Conservation (phyloP, 2,113 vertebrate genomes). For the Pleuronectes platessa region DNA sequence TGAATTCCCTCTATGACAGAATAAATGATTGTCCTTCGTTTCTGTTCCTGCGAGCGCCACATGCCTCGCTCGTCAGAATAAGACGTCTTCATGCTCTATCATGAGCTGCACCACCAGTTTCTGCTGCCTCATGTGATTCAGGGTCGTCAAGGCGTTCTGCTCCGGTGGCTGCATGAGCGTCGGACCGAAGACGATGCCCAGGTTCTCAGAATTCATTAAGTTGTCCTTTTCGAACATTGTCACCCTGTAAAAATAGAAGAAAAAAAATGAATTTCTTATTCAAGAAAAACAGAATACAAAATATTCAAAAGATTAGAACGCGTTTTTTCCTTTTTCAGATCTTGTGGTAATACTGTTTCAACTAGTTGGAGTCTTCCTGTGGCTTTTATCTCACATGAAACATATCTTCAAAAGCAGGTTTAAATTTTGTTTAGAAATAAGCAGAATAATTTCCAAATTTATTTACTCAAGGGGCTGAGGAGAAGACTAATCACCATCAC, state of each 20-base stretch:
- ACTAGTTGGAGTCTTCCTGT: no score
- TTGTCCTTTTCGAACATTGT: conserved; percentile 96
- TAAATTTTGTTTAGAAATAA: not conserved
- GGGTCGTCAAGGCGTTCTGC: conserved; percentile 91
- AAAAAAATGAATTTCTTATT: not conserved
- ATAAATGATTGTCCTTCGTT: conserved; percentile 71
- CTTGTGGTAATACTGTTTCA: not conserved
- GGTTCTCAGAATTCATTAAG: conserved; percentile 96
- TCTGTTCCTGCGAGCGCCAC: conserved; percentile 5
- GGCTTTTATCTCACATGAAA: not conserved
- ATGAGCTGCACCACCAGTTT: conserved; percentile 95
- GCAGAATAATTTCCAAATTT: not conserved
- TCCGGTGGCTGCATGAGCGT: conserved; percentile 97
- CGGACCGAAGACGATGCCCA: conserved; percentile 97
- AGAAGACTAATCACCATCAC: not conserved
- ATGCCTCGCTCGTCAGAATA: conserved; percentile 85
- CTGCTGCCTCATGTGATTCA: conserved; percentile 98
- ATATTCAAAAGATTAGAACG: no score
- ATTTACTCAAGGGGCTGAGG: not conserved
- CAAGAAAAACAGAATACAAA: no score
- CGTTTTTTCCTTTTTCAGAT: no score
- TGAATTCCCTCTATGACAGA: conserved; percentile 67
- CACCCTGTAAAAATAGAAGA: conserved; percentile 82
- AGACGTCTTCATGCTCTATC: conserved; percentile 97
- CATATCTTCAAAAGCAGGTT: not conserved